Percentiles rank a stretch among this genome's conserved stretches.
Conservation (phyloP, 2,888 invertebrate species). For the Leptinotarsa juncta region DNA sequence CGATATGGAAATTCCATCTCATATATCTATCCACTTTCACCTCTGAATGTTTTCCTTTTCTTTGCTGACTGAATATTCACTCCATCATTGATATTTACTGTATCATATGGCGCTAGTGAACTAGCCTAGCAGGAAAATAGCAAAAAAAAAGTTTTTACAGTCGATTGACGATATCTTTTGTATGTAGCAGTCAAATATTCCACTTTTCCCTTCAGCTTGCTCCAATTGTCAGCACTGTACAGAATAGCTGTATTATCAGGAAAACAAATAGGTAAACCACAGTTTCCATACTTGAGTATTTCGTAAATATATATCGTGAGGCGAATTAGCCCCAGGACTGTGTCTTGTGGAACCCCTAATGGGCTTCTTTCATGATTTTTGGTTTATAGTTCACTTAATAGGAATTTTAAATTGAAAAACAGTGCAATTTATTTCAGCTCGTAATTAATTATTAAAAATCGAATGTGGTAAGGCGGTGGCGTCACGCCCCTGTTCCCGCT, state of each 20-base stretch:
- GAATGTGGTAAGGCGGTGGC: too few species aligned
- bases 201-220: not conserved
- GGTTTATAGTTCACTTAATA: too few species aligned
- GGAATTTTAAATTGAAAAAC: too few species aligned
- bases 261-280: too few species aligned
- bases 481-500: too few species aligned
- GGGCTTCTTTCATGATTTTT: too few species aligned
- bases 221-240: not conserved
- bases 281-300: too few species aligned
- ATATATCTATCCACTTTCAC: conserved; percentile 7
- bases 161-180: not conserved
- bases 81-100: not conserved
- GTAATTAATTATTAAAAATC: too few species aligned
- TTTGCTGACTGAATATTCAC: not conserved
- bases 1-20: conserved; percentile 8
- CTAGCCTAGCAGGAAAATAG: conserved; percentile 10
- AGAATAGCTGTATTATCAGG: conserved; percentile 4
- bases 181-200: conserved; percentile 7
- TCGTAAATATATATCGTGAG: too few species aligned
- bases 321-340: too few species aligned
- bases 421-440: too few species aligned
- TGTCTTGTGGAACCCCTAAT: too few species aligned
- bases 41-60: conserved; percentile 5
- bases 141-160: not conserved
- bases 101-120: conserved; percentile 12